Evolutionary conservation across 2,888 invertebrate species (phyloP).

Genomic region (Elysia crispata): DNA sequence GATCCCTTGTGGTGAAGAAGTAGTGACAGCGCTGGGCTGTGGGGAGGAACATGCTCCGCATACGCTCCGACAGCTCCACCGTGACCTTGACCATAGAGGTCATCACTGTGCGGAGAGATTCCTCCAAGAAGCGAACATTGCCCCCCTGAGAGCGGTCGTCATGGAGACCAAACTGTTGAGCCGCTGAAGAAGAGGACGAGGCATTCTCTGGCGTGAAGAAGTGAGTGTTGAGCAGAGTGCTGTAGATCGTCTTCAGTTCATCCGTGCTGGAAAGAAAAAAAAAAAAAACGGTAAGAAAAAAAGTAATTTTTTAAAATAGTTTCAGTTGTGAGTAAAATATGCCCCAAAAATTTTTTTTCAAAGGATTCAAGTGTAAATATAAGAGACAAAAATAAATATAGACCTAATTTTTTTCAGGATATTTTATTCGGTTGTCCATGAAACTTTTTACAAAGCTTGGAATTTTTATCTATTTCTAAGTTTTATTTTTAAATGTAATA

Average conservation of each 20-base stretch:
- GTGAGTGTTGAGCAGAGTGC: slow-evolving; percentile 71
- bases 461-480: too few relatives aligned
- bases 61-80: slow-evolving; percentile 73
- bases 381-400: too few relatives aligned
- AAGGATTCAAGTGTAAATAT: too few relatives aligned
- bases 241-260: slow-evolving; percentile 70
- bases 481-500: too few relatives aligned
- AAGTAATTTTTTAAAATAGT: too few relatives aligned
- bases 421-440: too few relatives aligned
- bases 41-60: slow-evolving; percentile 74
- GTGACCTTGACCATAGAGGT: slow-evolving; percentile 71
- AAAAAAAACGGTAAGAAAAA: background rate
- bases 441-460: too few relatives aligned
- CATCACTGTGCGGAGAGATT: slow-evolving; percentile 63
- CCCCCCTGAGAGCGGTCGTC: slow-evolving; percentile 64
- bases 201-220: slow-evolving; percentile 72
- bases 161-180: slow-evolving; percentile 64
- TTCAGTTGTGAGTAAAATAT: too few relatives aligned
- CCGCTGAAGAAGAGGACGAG: slow-evolving; percentile 50
- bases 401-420: too few relatives aligned
- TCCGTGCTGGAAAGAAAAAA: background rate
- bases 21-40: slow-evolving; percentile 76
- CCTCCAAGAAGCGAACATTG: slow-evolving; percentile 59
- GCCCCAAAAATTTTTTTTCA: too few relatives aligned
- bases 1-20: slow-evolving; percentile 73